phyloP scores from a whole-genome alignment of 2,113 vertebrate genomes.

The Megaceryle maxima region DNA sequence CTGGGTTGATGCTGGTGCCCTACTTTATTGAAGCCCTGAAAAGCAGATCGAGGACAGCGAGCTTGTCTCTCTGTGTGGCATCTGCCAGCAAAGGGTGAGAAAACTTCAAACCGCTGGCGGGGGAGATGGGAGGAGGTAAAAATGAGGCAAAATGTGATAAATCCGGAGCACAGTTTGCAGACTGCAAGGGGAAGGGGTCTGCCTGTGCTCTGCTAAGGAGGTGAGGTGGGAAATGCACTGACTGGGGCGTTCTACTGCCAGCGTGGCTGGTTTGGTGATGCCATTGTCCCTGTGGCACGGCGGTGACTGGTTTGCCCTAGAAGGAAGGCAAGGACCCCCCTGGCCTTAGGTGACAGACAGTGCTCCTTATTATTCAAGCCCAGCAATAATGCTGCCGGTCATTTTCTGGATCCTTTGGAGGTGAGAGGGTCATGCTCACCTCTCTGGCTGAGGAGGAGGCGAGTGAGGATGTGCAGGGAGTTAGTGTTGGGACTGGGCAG shows the following conservation, averaged over 20 bases:
- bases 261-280: background rate
- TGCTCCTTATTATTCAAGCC: background rate
- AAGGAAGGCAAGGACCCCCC: background rate
- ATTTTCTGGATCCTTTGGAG: background rate
- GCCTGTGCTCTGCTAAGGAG: background rate
- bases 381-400: background rate
- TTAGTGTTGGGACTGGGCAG: background rate
- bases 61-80: constrained; percentile 45
- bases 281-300: fast-evolving
- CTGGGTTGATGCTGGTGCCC: constrained; percentile 53
- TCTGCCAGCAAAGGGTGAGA: constrained; percentile 62
- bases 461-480: background rate
- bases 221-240: background rate
- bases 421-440: background rate
- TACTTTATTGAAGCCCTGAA: constrained; percentile 64
- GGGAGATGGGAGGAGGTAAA: background rate
- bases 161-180: background rate
- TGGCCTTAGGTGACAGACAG: background rate
- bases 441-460: background rate
- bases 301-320: background rate
- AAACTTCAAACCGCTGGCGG: constrained; percentile 18
- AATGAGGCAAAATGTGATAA: background rate
- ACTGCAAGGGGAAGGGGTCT: background rate
- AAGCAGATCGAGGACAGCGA: constrained; percentile 61
- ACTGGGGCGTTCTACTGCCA: background rate